phyloP scores from a whole-genome alignment of 2,797 vertebrate genomes.

The Dallia pectoralis region DNA sequence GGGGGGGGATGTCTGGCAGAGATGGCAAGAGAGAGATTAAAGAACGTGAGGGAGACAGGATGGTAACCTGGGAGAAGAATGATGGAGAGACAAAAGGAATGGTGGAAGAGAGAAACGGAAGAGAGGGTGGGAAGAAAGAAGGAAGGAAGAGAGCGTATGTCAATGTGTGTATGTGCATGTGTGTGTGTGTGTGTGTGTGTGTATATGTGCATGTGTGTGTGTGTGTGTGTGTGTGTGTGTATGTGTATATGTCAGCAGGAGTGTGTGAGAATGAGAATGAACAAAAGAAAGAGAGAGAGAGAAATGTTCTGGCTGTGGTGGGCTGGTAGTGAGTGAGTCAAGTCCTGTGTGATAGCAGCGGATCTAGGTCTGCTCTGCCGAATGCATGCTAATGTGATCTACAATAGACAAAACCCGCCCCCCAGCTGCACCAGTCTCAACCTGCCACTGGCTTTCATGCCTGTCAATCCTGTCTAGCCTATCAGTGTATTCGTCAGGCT shows the following conservation, averaged over 20 bases:
- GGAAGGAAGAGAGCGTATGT: no score
- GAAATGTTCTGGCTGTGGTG: background rate
- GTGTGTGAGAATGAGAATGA: background rate
- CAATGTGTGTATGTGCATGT: no score
- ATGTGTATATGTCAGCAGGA: background rate
- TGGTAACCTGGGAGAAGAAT: no score
- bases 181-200: background rate
- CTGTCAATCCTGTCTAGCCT: slow-evolving; percentile 7
- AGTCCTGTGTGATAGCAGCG: slow-evolving; percentile 62
- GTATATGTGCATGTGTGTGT: no score
- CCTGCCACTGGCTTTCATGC: slow-evolving; percentile 12
- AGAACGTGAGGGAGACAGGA: background rate
- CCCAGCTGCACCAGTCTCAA: background rate
- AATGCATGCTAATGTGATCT: slow-evolving; percentile 54
- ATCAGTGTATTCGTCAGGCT: background rate
- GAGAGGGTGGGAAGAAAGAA: background rate
- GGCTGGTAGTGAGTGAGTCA: slow-evolving; percentile 54
- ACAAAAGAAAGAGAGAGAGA: background rate
- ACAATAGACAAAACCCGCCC: slow-evolving; percentile 31
- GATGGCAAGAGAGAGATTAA: background rate
- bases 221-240: background rate
- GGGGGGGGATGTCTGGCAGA: no score
- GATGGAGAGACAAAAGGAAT: background rate
- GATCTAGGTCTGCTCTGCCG: slow-evolving; percentile 66
- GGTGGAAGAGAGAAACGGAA: background rate